Conservation (phyloP, 2,113 vertebrate species). For the Theristicus caerulescens region DNA sequence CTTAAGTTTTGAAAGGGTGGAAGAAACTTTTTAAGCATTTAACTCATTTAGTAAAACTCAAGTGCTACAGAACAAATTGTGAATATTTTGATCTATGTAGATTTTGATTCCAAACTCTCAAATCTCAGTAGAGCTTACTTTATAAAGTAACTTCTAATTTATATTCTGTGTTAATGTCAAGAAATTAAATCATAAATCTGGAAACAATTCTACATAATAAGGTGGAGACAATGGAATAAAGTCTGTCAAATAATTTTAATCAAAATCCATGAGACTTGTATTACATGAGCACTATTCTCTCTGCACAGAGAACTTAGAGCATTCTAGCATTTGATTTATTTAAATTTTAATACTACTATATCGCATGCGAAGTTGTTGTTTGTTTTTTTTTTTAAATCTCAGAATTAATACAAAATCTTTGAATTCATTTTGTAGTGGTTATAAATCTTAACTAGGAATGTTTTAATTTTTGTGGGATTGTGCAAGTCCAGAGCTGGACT, state of each 20-base stretch:
- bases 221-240: neutral
- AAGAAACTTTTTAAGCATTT: neutral
- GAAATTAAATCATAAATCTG: slow-evolving; percentile 23
- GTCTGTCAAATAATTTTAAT: neutral
- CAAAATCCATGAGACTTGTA: neutral
- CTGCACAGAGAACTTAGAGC: neutral
- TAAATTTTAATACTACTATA: neutral
- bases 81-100: neutral
- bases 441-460: neutral
- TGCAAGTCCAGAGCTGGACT: neutral
- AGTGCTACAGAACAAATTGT: neutral
- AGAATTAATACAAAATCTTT: neutral
- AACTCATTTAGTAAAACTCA: neutral
- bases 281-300: neutral
- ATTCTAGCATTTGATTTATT: neutral
- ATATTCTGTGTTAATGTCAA: slow-evolving; percentile 17
- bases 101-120: neutral
- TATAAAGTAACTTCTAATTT: neutral
- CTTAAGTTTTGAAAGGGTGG: neutral
- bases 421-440: neutral
- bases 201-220: neutral
- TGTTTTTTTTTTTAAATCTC: neutral
- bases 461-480: neutral
- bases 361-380: neutral
- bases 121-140: neutral